Evolutionary conservation across 2,888 invertebrate genomes (phyloP), one percentile per base, ranked within the genome.

Genomic region (Nomada fabriciana): DNA sequence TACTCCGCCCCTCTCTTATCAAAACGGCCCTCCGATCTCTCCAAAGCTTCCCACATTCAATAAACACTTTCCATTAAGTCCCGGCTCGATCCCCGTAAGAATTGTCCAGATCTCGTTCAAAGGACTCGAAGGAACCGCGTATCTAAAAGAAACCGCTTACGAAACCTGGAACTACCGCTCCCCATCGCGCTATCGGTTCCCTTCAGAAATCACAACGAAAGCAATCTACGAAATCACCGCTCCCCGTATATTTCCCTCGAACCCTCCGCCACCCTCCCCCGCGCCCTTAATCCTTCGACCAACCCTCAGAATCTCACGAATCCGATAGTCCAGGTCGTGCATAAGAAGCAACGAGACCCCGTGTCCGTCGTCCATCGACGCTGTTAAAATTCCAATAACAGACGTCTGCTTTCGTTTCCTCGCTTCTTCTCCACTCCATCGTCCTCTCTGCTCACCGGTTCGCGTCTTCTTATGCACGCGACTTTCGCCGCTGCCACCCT

Each of bases 311-410:
- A 36, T 1, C 36, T 36, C 36, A 0, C 36, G 36, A 36, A 7
- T 36, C 36, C 36, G 7, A 36, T 36, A 36, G 36, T 7, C 36
- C 60, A 50, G 18, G n/a, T 18, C n/a, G n/a, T 50, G 23, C 52
- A 7, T 2, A 63, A 76, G 25, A 67, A 42, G 23, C 43, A 36
- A 23, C 53, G 25, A 18, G 43, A 4, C 13, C 10, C 9, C 60
- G 11, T 9, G 60, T 73, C 57, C 63, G 50, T 52, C 74, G 76
- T 70, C 53, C 77, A 59, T 67, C 71, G 75, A 79, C 72, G 85
- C 86, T 86, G 85, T 88, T 88, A 88, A 88, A 88, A 88, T 88
- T 88, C 88, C 86, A 77, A 78, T 83, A 88, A 88, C 88, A 73
- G 67, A 79, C 77, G 71, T 80, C 73, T 52, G 63, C 42, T 63